A percentile compares a stretch with the other conserved stretches of the same genome.
These are phyloP conservation scores for Crenuchus spilurus DNA, from an alignment of 2,797 vertebrate species.

Conservation along the genomic window DNA sequence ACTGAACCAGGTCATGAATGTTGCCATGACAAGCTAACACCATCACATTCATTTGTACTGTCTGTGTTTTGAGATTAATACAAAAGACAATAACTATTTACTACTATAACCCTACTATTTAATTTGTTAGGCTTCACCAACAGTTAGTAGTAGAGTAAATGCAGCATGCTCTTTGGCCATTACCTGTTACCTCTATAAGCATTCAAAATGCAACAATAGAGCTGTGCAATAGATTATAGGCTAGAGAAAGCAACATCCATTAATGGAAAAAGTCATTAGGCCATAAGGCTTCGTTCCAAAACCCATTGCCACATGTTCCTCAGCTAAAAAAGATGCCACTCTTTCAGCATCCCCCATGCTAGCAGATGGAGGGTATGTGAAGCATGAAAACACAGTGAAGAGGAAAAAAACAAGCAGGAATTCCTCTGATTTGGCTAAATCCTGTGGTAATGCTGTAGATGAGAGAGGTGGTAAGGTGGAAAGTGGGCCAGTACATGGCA, in stretches of 20 bases:
- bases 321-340: constrained; percentile 44
- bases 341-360: constrained; percentile 17
- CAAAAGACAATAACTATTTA: too few species aligned
- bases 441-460: not conserved
- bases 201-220: not conserved
- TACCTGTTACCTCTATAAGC: not conserved
- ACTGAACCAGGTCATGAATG: too few species aligned
- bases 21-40: not conserved
- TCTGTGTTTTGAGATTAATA: too few species aligned
- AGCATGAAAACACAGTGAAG: constrained; percentile 53
- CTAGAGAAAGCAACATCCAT: not conserved
- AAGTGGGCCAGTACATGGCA: constrained; percentile 18
- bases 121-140: not conserved
- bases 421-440: constrained; percentile 15
- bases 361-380: constrained; percentile 71
- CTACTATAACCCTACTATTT: too few species aligned
- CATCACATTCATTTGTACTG: too few species aligned
- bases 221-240: not conserved
- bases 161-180: not conserved
- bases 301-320: constrained; percentile 42
- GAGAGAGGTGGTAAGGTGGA: constrained; percentile 21
- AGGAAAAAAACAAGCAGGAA: constrained; percentile 6
- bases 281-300: not conserved
- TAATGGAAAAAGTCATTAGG: not conserved
- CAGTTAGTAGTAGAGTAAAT: too few species aligned